Evolutionary conservation across 2,113 vertebrate species (phyloP), one percentile per base, ranked within the genome.

Genomic region (Gymnobelideus leadbeateri): DNA sequence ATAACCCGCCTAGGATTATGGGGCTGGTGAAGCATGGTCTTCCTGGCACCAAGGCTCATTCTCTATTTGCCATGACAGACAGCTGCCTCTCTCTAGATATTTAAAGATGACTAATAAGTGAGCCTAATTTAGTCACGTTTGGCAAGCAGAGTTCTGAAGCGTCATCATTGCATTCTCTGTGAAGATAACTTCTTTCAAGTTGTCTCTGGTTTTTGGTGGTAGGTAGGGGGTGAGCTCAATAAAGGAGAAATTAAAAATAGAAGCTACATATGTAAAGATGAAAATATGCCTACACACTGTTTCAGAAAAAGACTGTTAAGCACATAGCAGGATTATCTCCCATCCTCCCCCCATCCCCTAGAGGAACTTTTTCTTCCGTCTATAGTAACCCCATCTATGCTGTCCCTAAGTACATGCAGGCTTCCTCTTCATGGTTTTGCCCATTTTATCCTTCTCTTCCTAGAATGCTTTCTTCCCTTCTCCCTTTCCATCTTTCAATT

Each of bases 141-240:
- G 68, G 11, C 89, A 10, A 16, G 46, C 16, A 89, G n/a, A 95
- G 92, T 77, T 91, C 2, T 89, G 28, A 37, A 91, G 93, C 94
- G 50, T 97, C 5, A 68, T 19, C 90, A 57, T 92, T 77, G 43
- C 31, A 95, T 84, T 92, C 19, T 89, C 51, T 61, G 0, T 90
- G 77, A 90, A 89, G 55, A 91, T 61, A 91, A 68, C 49, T 84
- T 90, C 24, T 31, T 91, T n/a, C 8, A 8, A 1, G 26, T 90
- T 94, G 26, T 57, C 89, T 91, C 89, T 91, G 53, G 89, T 43
- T 52, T 94, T 94, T 89, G 11, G 47, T 89, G 55, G 47, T 14
- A 28, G 37, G 10, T 31, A 46, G 46, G 90, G 91, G n/a, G 3
- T 19, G 77, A 92, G 51, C 91, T 55, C 46, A 68, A 43, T 12